Base-by-base conservation (phyloP, 2,888 invertebrate species). In the Arenicola marina region DNA sequence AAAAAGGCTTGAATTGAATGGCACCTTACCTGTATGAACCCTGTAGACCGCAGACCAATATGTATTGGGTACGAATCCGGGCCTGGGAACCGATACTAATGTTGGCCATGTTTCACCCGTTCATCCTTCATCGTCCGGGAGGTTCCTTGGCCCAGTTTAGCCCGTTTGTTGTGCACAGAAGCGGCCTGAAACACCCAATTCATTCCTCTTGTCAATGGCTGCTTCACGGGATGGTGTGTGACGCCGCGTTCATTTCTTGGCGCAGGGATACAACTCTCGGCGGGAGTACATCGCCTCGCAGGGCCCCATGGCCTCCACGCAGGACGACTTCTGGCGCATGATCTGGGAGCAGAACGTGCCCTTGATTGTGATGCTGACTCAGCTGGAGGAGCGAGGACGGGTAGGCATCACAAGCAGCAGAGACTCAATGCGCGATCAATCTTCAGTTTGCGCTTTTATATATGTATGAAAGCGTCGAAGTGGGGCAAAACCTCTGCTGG, bases 261-360 rank as follows among this genome's bases (percentile, higher is more conserved):
- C 34, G 2, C 62, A 91, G 90, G 95, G 95, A 1, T 92, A 91
- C 85, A 93, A 92, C 86, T 96, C 95, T 38, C 96, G 95, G 15
- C 87, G 97, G 48, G 98, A 99, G 86, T 99, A 97, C 85, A 93
- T 99, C 76, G 98, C 97, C 26, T 96, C 97, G 7, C 95, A 98
- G 74, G 99, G 98, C 34, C 97, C 98, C 32, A 86, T 99, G 76
- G 96, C 95, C 83, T 92, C 93, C 68, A 99, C 99, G 1, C 87
- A 95, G 63, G 98, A 99, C 83, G 97, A 98, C 86, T 98, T 98
- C 87, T 99, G 99, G 98, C 89, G 97, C 76, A 97, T 96, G 95
- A 91, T 53, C 21, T 86, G 89, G 74, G 89, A 91, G 75, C 88
- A 90, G 74, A 87, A 89, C 71, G 87, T 89, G 0, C 86, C 86